Conservation (phyloP, 2,888 invertebrate genomes). For the Mythimna vitellina region DNA sequence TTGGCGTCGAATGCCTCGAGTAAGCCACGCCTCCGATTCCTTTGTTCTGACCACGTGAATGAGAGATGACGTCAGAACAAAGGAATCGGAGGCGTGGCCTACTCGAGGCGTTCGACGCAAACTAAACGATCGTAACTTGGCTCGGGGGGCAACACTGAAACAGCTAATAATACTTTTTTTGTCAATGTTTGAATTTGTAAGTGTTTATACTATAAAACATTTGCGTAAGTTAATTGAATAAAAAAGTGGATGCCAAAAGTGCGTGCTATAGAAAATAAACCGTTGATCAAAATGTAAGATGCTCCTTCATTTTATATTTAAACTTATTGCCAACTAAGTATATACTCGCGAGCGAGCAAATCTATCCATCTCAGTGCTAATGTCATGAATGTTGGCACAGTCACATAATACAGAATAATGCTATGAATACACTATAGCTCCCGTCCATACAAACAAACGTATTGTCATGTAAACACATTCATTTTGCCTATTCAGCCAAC, state of each 20-base stretch:
- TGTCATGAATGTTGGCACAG: slow-evolving; percentile 35
- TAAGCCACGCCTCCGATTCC: too few species aligned
- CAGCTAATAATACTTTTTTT: neutral
- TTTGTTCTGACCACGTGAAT: too few species aligned
- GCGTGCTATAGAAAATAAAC: neutral
- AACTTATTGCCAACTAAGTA: slow-evolving; percentile 8
- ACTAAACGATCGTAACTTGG: too few species aligned
- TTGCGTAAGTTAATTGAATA: too few species aligned
- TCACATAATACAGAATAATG: slow-evolving; percentile 34
- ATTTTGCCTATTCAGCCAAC: slow-evolving; percentile 41
- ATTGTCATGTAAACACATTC: slow-evolving; percentile 53
- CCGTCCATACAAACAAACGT: slow-evolving; percentile 25
- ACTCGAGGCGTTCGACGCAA: too few species aligned
- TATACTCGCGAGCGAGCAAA: slow-evolving; percentile 1
- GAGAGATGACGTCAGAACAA: too few species aligned
- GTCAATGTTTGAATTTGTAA: too few species aligned
- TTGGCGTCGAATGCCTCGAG: too few species aligned
- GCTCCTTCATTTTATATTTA: slow-evolving; percentile 1
- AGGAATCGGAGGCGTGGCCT: too few species aligned
- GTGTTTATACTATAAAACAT: too few species aligned
- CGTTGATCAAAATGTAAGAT: slow-evolving; percentile 7
- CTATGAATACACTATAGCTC: slow-evolving; percentile 34
- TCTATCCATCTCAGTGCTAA: slow-evolving; percentile 20
- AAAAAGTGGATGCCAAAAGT: too few species aligned
- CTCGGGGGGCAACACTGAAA: too few species aligned